phyloP scores from a whole-genome alignment of 2,888 invertebrate species.

The Amiota mariae region DNA sequence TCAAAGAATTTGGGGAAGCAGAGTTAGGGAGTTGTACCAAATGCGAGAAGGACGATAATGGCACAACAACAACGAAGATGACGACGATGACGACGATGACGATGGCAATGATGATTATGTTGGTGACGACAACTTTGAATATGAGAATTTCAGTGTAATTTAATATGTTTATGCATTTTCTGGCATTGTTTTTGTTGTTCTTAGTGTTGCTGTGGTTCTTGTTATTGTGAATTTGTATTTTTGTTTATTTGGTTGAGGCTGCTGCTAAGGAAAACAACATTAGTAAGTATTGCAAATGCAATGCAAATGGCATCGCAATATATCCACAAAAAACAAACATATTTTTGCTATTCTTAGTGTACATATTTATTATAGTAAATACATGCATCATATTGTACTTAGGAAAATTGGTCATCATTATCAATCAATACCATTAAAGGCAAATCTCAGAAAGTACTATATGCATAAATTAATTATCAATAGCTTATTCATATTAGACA shows the following conservation, averaged over 20 bases:
- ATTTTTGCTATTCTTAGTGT: no score
- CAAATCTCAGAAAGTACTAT: no score
- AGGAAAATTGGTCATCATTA: no score
- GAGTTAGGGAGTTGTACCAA: neutral
- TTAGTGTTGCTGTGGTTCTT: conserved; percentile 6
- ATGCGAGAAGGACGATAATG: conserved; percentile 22
- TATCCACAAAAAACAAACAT: no score
- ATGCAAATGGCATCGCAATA: no score
- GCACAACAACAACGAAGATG: conserved; percentile 23
- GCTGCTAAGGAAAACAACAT: no score
- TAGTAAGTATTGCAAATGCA: no score
- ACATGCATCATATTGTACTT: no score
- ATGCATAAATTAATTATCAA: no score
- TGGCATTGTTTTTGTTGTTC: conserved; percentile 53
- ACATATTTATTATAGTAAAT: no score
- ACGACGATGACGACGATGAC: conserved; percentile 26
- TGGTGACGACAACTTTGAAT: conserved; percentile 49
- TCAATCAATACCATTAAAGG: no score
- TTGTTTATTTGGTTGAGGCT: conserved; percentile 19
- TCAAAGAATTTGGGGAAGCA: neutral
- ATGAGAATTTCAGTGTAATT: conserved; percentile 61
- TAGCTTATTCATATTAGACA: no score
- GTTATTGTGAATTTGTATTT: conserved; percentile 15
- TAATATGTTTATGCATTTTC: conserved; percentile 55
- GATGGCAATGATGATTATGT: neutral